Base-by-base conservation (phyloP, 2,888 invertebrate genomes). In the Petrolisthes cinctipes region DNA sequence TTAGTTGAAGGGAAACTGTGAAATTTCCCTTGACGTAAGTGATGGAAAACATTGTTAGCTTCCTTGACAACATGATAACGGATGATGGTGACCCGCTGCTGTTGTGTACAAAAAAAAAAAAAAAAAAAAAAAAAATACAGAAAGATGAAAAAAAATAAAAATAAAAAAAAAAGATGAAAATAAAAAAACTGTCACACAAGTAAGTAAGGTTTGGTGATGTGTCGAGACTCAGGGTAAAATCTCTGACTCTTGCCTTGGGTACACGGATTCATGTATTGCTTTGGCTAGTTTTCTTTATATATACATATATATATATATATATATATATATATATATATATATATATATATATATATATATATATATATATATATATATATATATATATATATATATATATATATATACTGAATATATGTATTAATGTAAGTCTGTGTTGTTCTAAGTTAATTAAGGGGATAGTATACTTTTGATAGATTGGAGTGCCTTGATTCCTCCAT, bases 251-350 rank as follows among this genome's bases (percentile, higher is more conserved):
- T 71, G 20, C 20, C 5, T 5, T 71, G 20, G 17, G 20, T 14
- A 71, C 20, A 71, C 20, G 17, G 17, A 14, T 7, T 9, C 20
- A 7, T 71, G 5, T 71, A 71, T 71, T 9, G 4, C 17, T 4
- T 7, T 9, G 9, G 5, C 5, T 20, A 20, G 23, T 14, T 75
- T 5, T 20, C 7, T n/a, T n/a, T n/a, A n/a, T n/a, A n/a, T n/a
- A n/a, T n/a, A n/a, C n/a, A n/a, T n/a, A n/a, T n/a, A n/a, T 53
- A n/a, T 53, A 17, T 54, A 79, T 56, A n/a, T n/a, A 54, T 79
- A 54, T 53, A 79, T 82, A 82, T 82, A 82, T 61, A 82, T 82
- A 82, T 82, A 82, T 82, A 82, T 82, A 82, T 82, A 82, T 82
- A 79, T 79, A 79, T 79, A 79, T 79, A 79, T 54, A 79, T 79